Base-by-base conservation (phyloP, 2,113 vertebrate species). In the Lamprotornis superbus region DNA sequence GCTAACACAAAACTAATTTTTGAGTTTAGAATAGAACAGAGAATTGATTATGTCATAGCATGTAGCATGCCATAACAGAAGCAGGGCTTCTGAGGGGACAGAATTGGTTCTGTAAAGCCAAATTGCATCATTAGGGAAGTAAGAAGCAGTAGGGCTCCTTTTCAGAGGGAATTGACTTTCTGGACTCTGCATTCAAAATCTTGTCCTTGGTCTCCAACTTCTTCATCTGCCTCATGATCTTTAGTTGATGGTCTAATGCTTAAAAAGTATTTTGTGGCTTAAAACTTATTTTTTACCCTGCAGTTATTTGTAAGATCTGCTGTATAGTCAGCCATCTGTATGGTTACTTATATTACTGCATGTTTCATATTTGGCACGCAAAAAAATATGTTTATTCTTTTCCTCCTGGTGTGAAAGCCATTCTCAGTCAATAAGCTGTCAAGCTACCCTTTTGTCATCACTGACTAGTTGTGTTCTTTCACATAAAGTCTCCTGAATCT, bases 381-480 rank as follows among this genome's bases (percentile, higher is more conserved):
- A 65, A 89, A 95, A 88, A 59, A 25, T 4, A 37, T 68, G 46
- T 91, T 95, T 97, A 84, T 91, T 95, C 65, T 89, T 94, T 94
- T 87, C 33, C 55, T 94, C 50, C 63, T 88, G 75, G 83, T 94
- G 67, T 88, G 82, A 95, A 96, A 96, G 65, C 71, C 64, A 64
- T 91, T 96, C 65, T 92, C 71, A 60, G 83, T 90, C 93, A 93
- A 61, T 90, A 90, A 96, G 47, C 79, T 94, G 89, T 94, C 60
- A 74, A 74, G 52, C 27, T 86, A 52, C 75, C 65, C 86, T 90
- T 94, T 96, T 89, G 80, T 95, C 76, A 77, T 91, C 3, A 1
- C 74, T 92, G 83, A 78, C 67, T 91, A 22, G 65, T 47, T 88
- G 71, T 64, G 71, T 85, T 94, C 80, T 85, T 94, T 94, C 7